These are phyloP conservation scores for Charaxes varanes DNA, from an alignment of 1,140 invertebrate species.

Conservation along the genomic window DNA sequence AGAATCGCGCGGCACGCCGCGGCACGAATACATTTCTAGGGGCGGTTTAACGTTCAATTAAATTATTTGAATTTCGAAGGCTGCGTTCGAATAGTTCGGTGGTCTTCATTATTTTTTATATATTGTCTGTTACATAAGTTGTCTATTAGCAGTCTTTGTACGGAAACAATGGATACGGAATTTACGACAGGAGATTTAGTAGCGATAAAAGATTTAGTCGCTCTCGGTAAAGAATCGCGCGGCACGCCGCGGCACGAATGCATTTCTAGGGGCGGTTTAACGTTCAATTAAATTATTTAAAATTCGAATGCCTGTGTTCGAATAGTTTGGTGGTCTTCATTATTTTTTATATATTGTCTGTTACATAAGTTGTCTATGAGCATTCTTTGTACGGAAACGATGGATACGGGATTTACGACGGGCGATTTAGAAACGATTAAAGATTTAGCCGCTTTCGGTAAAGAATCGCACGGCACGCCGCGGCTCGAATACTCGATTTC, in stretches of 20 bases:
- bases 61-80: no score
- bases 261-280: no score
- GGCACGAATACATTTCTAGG: conserved; percentile 13
- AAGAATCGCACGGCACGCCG: conserved; percentile 9
- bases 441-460: conserved; percentile 33
- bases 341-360: no score
- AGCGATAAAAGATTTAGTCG: conserved; percentile 60
- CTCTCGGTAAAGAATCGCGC: conserved; percentile 12
- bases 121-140: no score
- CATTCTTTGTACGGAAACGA: conserved; percentile 56
- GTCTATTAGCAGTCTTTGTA: conserved; percentile 61
- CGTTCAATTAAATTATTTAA: no score
- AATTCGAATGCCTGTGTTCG: no score
- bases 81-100: no score
- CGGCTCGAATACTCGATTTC: conserved; percentile 11
- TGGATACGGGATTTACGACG: conserved; percentile 62
- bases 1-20: conserved; percentile 6
- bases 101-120: no score
- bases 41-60: no score
- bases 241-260: conserved; percentile 4
- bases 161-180: conserved; percentile 59
- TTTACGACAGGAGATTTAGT: conserved; percentile 67
- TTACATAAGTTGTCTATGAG: no score
- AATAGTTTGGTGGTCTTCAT: no score
- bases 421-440: conserved; percentile 66